Conservation (phyloP, 1,140 invertebrate species). For the Polyergus mexicanus region DNA sequence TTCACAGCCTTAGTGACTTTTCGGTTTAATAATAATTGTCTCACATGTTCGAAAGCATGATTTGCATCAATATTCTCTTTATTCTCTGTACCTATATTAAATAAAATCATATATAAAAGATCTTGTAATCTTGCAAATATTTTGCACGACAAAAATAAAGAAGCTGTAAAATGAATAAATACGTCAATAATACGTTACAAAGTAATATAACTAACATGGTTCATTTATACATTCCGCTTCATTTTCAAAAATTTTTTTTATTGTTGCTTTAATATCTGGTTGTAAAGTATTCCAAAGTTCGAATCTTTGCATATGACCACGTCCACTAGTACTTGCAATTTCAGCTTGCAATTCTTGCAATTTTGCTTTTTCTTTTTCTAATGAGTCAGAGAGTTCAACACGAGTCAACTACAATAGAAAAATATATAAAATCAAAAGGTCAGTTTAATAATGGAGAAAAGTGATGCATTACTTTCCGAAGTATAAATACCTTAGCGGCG, state of each 20-base stretch:
- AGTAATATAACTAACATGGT: conserved; percentile 17
- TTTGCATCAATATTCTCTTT: conserved; percentile 77
- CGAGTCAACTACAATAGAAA: conserved; percentile 86
- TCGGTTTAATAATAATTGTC: conserved; percentile 81
- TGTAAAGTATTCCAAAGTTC: conserved; percentile 83
- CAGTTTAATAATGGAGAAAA: neutral
- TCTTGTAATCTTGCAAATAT: neutral
- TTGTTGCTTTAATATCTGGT: conserved; percentile 82
- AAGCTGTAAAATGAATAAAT: neutral
- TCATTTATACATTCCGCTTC: conserved; percentile 24
- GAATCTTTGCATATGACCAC: conserved; percentile 83
- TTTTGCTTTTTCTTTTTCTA: conserved; percentile 87
- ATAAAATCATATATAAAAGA: neutral
- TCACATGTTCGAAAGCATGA: conserved; percentile 81
- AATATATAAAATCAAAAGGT: neutral
- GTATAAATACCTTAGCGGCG: conserved; percentile 87
- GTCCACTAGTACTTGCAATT: conserved; percentile 82
- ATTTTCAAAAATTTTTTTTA: conserved; percentile 82
- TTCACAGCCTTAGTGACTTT: conserved; percentile 80
- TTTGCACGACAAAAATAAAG: neutral
- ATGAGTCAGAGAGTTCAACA: conserved; percentile 87
- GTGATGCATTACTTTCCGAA: neutral
- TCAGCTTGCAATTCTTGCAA: conserved; percentile 88
- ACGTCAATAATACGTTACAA: neutral
- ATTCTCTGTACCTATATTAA: conserved; percentile 59